Base-by-base conservation (phyloP, 2,113 vertebrate species). In the Aramus guarauna region DNA sequence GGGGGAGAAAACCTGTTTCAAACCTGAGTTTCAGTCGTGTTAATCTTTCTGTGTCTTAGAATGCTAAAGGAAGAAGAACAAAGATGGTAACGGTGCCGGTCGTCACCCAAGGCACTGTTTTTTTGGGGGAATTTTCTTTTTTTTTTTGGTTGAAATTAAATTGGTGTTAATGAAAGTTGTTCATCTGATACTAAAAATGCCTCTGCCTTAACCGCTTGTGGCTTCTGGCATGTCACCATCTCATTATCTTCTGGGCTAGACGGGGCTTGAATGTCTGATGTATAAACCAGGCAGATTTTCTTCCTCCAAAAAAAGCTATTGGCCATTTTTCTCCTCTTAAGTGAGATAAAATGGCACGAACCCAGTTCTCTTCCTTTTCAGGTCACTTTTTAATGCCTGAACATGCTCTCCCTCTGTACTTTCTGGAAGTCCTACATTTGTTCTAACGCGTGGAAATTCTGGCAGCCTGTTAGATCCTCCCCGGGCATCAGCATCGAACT, bases 71-170 rank as follows among this genome's bases (percentile, higher is more conserved):
- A 55, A 50, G 52, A 53, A 59, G 8, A 58, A 26, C 8, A 45
- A 23, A 74, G 79, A 6, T 1, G 6, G 4, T 72, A 17, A 34
- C 0, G 2, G 79, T 84, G 55, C 63, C 0, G 3, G 4, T 66
- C 56, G 55, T 64, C 22, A 55, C 71, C 53, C 82, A 62, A 21
- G 68, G 67, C 90, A 23, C 37, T 58, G 55, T 8, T 36, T 67
- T 27, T 43, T 55, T 19, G 30, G 53, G 27, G 39, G 39, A 41
- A n/a, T 15, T 29, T 45, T 50, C 37, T 34, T 32, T 4, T 36
- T 32, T 79, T 82, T 27, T 26, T n/a, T 36, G 4, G 23, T 23
- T 64, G n/a, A 39, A 72, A 56, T 85, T 47, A 30, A 91, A 39
- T 55, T 79, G 63, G 5, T 39, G 6, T 73, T 90, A 59, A 79